Evolutionary conservation across 2,113 vertebrate species (phyloP), one percentile per base, ranked within the genome.

Genomic region (Pseudorectes ferrugineus): DNA sequence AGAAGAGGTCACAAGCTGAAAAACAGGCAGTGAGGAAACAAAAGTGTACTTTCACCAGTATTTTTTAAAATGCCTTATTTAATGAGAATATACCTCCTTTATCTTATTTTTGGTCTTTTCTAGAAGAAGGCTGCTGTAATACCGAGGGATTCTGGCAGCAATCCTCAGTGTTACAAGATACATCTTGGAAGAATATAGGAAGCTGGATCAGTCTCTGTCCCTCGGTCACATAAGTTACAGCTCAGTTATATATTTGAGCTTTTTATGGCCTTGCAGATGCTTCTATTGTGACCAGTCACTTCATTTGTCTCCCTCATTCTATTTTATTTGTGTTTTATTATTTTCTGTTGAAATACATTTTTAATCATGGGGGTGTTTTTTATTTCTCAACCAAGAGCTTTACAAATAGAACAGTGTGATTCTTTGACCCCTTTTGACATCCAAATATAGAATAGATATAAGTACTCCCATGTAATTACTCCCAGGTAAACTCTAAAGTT

Each of bases 171-270:
- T 70, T 94, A 36, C 9, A 66, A 55, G n/a, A 89, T 24, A 22
- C 8, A 59, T 45, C 33, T 31, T 87, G 73, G 57, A 94, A 85
- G 35, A 81, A 75, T 31, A 16, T 38, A 85, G 43, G 66, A 75
- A 82, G 61, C 19, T 97, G 91, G 62, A 87, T 91, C 91, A 65
- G 23, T 55, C 36, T 89, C 31, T 88, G 89, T 91, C 80, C 68
- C 49, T 81, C 2, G 7, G 62, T 74, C 88, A 73, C 29, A 14
- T 58, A 94, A 73, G 67, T 77, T 92, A 62, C 9, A 70, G 24
- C 29, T 73, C 89, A 54, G 40, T 88, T 79, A 40, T 31, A 33
- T 62, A 57, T 85, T 62, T 79, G 35, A 88, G 74, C 22, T 68
- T 38, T 79, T 93, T 80, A 67, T 76, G 74, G 70, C 58, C 58